Evolutionary conservation across 2,113 vertebrate genomes (phyloP).

Genomic region (Podarcis raffonei): DNA sequence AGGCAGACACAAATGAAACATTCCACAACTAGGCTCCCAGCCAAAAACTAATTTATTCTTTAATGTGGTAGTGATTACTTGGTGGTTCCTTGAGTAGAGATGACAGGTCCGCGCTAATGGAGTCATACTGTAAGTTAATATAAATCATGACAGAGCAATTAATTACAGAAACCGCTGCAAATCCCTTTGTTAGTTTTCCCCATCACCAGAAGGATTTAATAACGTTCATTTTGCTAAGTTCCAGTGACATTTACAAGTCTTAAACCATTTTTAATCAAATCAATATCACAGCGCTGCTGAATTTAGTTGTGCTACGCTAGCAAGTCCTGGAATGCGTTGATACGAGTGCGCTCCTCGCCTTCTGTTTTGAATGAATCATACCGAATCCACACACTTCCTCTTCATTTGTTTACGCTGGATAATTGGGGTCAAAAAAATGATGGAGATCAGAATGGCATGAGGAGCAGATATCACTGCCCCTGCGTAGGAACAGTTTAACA

Average conservation of each 20-base stretch:
- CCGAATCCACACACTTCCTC: slow-evolving; percentile 60
- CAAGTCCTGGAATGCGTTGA: slow-evolving; percentile 70
- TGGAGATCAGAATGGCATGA: slow-evolving; percentile 57
- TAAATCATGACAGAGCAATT: slow-evolving; percentile 89
- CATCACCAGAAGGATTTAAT: slow-evolving; percentile 87
- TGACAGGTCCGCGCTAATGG: slow-evolving; percentile 87
- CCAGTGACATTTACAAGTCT: slow-evolving; percentile 87
- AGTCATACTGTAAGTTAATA: slow-evolving; percentile 88
- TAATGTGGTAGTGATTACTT: slow-evolving; percentile 87
- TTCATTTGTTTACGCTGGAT: slow-evolving; percentile 71
- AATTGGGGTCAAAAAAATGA: slow-evolving; percentile 57
- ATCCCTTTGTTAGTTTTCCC: slow-evolving; percentile 86
- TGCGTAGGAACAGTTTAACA: slow-evolving; percentile 41
- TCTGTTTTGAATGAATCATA: slow-evolving; percentile 72
- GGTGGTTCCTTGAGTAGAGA: slow-evolving; percentile 84
- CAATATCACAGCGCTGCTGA: slow-evolving; percentile 81
- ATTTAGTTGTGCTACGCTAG: slow-evolving; percentile 78
- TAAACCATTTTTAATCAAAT: slow-evolving; percentile 87
- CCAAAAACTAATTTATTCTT: slow-evolving; percentile 87
- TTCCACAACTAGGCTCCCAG: slow-evolving; percentile 80
- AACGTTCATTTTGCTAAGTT: slow-evolving; percentile 85
- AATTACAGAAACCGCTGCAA: slow-evolving; percentile 87
- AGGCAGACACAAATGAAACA: slow-evolving; percentile 82
- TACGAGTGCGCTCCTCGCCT: slow-evolving; percentile 71
- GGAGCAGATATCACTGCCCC: slow-evolving; percentile 39